Percentiles rank a stretch among this genome's conserved stretches.
Conservation (phyloP, 2,113 vertebrate genomes). For the Nycticorax nycticorax region DNA sequence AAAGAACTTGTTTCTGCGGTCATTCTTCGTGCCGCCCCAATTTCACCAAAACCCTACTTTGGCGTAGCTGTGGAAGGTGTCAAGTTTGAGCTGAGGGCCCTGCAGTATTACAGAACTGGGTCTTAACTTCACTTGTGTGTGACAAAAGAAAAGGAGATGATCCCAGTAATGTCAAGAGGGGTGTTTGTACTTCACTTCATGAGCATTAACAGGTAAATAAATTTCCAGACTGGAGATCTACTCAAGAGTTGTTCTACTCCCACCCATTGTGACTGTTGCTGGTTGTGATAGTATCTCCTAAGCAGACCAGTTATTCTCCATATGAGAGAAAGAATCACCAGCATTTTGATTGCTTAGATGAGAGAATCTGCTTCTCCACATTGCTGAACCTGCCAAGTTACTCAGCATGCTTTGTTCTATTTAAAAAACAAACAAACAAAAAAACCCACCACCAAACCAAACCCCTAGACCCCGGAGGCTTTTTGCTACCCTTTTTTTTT, state of each 20-base stretch:
- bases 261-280: fast-evolving
- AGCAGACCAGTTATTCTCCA: not conserved
- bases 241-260: not conserved
- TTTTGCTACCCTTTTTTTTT: not conserved
- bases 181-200: not conserved
- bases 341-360: not conserved
- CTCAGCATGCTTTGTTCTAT: not conserved
- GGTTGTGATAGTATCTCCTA: not conserved
- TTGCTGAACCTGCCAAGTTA: not conserved
- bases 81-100: not conserved
- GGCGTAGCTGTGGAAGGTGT: not conserved
- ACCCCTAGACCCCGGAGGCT: too few relatives aligned
- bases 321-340: not conserved
- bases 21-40: fast-evolving
- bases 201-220: too few relatives aligned
- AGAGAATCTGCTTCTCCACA: not conserved
- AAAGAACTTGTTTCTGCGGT: not conserved
- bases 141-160: not conserved
- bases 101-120: not conserved
- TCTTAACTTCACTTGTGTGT: not conserved
- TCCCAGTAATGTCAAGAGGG: not conserved
- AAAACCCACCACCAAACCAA: too few relatives aligned
- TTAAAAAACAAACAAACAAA: not conserved
- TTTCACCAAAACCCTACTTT: not conserved
- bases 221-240: not conserved